Evolutionary conservation across 1,140 invertebrate genomes (phyloP), one percentile per base, ranked within the genome.

Genomic region (Drosophila jambulina): DNA sequence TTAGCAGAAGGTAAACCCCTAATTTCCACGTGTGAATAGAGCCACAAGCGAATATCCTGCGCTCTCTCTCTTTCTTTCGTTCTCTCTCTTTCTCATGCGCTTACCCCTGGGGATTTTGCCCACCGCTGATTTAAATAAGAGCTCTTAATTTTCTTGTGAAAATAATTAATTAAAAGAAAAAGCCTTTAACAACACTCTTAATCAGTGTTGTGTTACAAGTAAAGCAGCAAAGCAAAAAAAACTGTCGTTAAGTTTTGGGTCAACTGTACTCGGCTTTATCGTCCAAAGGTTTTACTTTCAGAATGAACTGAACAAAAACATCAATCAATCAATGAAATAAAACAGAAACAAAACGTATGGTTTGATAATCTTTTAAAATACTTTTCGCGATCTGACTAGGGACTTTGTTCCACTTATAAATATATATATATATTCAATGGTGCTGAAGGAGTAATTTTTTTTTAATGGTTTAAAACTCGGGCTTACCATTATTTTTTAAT

Each of bases 351-450:
- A n/a, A 23, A 48, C 0, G 23, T 27, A 21, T 56, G 38, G n/a
- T 56, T 56, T 38, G 7, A 23, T 42, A 46, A 46, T 23, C 23
- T 23, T 23, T 61, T 32, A 64, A 61, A 64, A 61, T 42, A 64
- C 58, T 32, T 61, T 61, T 60, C 34, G 36, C 32, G 54, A 27
- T 25, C 38, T 64, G 40, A 64, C 54, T 49, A n/a, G 58, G 61
- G 61, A 64, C 61, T 61, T 38, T 21, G 25, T 60, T 64, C 36
- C 56, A 64, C 61, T 64, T 60, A 29, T 15, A 42, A 64, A 29
- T 56, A 56, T 38, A 25, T 29, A 25, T 29, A 42, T 25, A 38
- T 36, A 23, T 56, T 25, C 32, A 36, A 56, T 56, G 53, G 53
- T 56, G 53, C 53, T 25, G 34, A 38, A 56, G 34, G 53, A 56